Base-by-base conservation (phyloP, 2,888 invertebrate genomes). In the Torymus texanus region DNA sequence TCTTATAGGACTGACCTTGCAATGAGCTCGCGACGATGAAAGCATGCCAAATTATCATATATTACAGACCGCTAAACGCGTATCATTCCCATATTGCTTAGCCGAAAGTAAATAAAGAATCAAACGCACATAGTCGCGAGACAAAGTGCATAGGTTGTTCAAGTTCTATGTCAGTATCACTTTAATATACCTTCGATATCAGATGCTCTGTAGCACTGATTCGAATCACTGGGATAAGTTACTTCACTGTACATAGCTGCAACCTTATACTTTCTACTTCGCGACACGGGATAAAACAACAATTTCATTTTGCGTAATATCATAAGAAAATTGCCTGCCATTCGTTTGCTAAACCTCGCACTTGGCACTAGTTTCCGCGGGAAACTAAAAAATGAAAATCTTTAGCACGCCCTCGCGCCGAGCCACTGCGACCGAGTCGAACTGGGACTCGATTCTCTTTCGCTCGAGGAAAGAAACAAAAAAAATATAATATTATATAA, bases 371-470 rank as follows among this genome's bases (percentile, higher is more conserved):
- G 41, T 41, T 2, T 67, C 41, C 55, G 41, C 55, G 41, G 18
- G 24, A 62, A 67, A 74, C 21, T 21, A 67, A 67, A 67, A 21
- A 72, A 77, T n/a, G 13, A 51, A 14, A 70, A 59, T 72, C 66
- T 72, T 71, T 65, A 82, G 83, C 83, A 82, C 81, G 82, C 83
- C 83, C 84, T 86, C 84, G 58, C 29, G 85, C 84, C 85, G 86
- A 87, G 87, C 86, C 86, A 86, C 86, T 87, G 88, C 88, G 88
- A 86, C 84, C 85, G 83, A 86, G 87, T 86, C 86, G 85, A 86
- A 85, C 86, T 88, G 87, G 85, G 72, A 77, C 81, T 78, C 81
- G 81, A 68, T 81, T 78, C 68, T 79, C 75, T 79, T 76, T 56
- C 73, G 50, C 74, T 73, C 66, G 59, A 65, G 65, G 59, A 73